Conservation (phyloP, 2,888 invertebrate genomes). For the Byasa hedistus region DNA sequence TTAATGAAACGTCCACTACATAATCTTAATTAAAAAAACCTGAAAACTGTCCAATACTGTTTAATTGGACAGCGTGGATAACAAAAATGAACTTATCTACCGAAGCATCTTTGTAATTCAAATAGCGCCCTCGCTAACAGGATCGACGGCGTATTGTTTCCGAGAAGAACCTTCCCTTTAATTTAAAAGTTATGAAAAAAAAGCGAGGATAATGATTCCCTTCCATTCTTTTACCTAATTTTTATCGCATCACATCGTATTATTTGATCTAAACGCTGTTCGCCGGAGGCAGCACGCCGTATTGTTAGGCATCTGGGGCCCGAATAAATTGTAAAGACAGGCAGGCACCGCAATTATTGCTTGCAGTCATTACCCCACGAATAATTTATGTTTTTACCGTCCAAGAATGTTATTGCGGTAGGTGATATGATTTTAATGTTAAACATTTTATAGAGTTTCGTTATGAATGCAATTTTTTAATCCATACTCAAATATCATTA, state of each 20-base stretch:
- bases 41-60: not conserved
- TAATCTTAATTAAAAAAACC: not conserved
- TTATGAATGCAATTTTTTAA: no score
- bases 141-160: conserved; percentile 5
- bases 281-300: conserved; percentile 27
- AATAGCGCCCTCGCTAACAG: conserved; percentile 1
- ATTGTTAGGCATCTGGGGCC: conserved; percentile 32
- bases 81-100: not conserved
- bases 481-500: no score
- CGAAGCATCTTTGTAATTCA: conserved; percentile 7
- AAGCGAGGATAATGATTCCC: conserved; percentile 17
- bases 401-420: conserved; percentile 23
- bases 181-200: conserved; percentile 23
- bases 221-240: conserved; percentile 24
- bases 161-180: conserved; percentile 9
- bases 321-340: conserved; percentile 30
- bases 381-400: conserved; percentile 22
- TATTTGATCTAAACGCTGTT: conserved; percentile 24
- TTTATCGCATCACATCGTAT: conserved; percentile 16
- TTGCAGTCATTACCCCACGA: conserved; percentile 30
- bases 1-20: not conserved
- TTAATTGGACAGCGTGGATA: not conserved
- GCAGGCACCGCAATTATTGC: conserved; percentile 28
- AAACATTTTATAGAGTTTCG: not conserved
- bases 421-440: not conserved